A percentile compares a stretch with the other conserved stretches of the same genome.
These are phyloP conservation scores for cat (Felis catus) DNA, from an alignment of 2,113 vertebrate species.

Conservation along the genomic window F.catus_Fca126_mat1.0 CM031415.1:67692001-67692500, in stretches of 20 bases:
- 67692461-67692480: not conserved
- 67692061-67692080: not conserved
- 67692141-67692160: not conserved
- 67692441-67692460: not conserved
- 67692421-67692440: not conserved
- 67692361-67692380: not conserved
- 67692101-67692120: not conserved
- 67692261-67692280: not conserved
- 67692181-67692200: not conserved
- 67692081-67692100: rapidly evolving
- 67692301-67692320: not conserved
- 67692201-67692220: not conserved
- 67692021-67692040: not conserved
- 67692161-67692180: not conserved
- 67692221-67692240: not conserved
- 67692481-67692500: rapidly evolving
- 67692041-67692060: not conserved
- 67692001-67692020: too few species aligned
- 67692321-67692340: not conserved
- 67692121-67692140: too few species aligned
- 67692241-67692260: too few species aligned
- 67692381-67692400: not conserved
- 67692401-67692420: not conserved
- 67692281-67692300: not conserved
- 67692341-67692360: not conserved